Conservation (phyloP, 2,797 vertebrate genomes). For the Typhlichthys eigenmanni region DNA sequence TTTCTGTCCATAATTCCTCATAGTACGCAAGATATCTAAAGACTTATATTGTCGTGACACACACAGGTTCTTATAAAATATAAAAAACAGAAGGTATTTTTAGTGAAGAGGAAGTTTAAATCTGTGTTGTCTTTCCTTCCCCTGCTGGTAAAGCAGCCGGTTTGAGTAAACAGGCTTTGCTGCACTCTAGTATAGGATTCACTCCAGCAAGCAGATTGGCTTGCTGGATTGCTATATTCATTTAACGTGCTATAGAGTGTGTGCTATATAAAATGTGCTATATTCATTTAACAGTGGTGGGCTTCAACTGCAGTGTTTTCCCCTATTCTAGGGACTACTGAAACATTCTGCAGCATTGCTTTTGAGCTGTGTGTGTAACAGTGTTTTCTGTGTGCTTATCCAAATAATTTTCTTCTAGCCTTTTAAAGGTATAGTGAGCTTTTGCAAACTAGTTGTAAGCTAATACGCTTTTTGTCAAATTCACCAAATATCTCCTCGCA, state of each 20-base stretch:
- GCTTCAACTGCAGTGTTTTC: not conserved
- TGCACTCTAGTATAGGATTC: not conserved
- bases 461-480: too few relatives aligned
- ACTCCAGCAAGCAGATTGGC: not conserved
- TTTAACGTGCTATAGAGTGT: not conserved
- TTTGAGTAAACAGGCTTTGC: not conserved
- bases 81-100: constrained; percentile 33
- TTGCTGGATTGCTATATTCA: not conserved
- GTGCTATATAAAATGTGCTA: not conserved
- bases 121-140: constrained; percentile 42
- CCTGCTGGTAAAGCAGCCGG: constrained; percentile 13
- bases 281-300: not conserved
- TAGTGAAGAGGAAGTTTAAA: constrained; percentile 49
- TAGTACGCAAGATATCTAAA: constrained; percentile 1
- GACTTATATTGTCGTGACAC: constrained; percentile 11
- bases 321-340: too few relatives aligned
- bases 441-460: too few relatives aligned
- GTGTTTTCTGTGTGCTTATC: too few relatives aligned
- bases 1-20: too few relatives aligned
- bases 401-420: too few relatives aligned
- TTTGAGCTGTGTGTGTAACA: too few relatives aligned
- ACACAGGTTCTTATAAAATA: constrained; percentile 35
- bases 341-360: too few relatives aligned
- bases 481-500: too few relatives aligned
- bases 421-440: too few relatives aligned